Evolutionary conservation across 2,888 invertebrate species (phyloP).

Genomic region (Rhodophaea formosa): DNA sequence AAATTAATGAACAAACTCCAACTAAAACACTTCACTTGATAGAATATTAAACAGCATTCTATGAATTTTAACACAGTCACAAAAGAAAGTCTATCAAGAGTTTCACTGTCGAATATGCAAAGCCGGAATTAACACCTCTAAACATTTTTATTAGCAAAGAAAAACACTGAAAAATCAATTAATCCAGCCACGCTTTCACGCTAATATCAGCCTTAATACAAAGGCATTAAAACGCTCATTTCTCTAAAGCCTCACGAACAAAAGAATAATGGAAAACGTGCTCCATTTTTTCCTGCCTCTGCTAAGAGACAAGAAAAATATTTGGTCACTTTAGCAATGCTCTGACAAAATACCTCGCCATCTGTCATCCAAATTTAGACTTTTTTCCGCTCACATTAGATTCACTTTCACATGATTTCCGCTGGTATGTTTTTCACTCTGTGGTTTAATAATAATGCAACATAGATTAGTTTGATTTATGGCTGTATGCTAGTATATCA

Average conservation of each 20-base stretch:
- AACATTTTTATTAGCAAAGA: conserved; percentile 3
- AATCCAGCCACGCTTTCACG: conserved; percentile 19
- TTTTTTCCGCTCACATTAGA: conserved; percentile 12
- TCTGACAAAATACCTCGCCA: conserved; percentile 24
- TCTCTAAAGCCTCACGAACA: conserved; percentile 29
- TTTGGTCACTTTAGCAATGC: conserved; percentile 44
- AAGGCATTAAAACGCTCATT: conserved; percentile 25
- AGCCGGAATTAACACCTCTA: neutral
- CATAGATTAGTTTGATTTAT: conserved; percentile 42
- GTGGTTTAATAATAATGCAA: conserved; percentile 34
- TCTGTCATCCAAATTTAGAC: conserved; percentile 25
- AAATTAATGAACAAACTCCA: no score
- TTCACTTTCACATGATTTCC: conserved; percentile 26
- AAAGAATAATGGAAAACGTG: conserved; percentile 36
- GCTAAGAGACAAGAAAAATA: conserved; percentile 44
- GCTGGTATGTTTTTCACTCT: conserved; percentile 27
- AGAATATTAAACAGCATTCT: no score
- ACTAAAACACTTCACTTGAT: no score
- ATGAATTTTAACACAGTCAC: neutral
- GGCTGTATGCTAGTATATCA: conserved; percentile 32
- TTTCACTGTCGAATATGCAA: neutral
- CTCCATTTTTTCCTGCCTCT: conserved; percentile 36
- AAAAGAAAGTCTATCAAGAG: neutral
- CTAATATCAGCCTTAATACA: neutral
- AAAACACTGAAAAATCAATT: conserved; percentile 18